Base-by-base conservation (phyloP, 2,797 vertebrate species). In the Leptoclinus maculatus region DNA sequence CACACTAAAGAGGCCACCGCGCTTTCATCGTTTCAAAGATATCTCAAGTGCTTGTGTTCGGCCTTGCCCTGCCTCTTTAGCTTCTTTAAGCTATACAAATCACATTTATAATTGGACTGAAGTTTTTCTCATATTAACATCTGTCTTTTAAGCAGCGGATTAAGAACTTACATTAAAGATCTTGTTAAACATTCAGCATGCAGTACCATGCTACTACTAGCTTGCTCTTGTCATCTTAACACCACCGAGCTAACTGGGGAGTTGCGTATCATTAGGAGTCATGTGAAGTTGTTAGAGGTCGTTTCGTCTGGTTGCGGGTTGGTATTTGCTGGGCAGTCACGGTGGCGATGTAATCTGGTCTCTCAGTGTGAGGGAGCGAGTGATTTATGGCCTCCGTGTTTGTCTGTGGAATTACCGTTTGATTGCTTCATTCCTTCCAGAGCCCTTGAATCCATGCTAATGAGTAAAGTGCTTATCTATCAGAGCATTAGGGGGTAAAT, bases 381-480 rank as follows among this genome's bases (percentile, higher is more conserved):
- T 92, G 91, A 90, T 84, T 94, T 90, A 94, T 93, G 88, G 88
- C 76, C 63, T 74, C 67, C 1, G 68, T 93, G 91, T 93, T 93
- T 93, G 92, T 94, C 84, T 91, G 86, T 70, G 84, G 91, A 92
- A 93, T 94, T 92, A 94, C 86, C 41, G 43, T 85, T 91, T 94
- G 93, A 94, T 94, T 94, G 90, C 91, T 94, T 91, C 91, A 91
- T 94, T 93, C 88, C 90, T 91, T 88, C 63, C 88, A 84, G 86
- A 90, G 87, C 86, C 87, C 87, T 90, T 90, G 90, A 88, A 92
- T 92, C 90, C 84, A 86, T 85, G 84, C 87, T 94, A 94, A 95
- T 94, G 91, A 94, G 93, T 82, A 89, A 90, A 93, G 93, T 90
- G 88, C 91, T 94, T 93, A 94, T 95, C 92, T 93, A 84, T 88